Percentiles rank a stretch among this genome's conserved stretches.
phyloP scores from a whole-genome alignment of 2,888 invertebrate species.

The Netelia inedita region DNA sequence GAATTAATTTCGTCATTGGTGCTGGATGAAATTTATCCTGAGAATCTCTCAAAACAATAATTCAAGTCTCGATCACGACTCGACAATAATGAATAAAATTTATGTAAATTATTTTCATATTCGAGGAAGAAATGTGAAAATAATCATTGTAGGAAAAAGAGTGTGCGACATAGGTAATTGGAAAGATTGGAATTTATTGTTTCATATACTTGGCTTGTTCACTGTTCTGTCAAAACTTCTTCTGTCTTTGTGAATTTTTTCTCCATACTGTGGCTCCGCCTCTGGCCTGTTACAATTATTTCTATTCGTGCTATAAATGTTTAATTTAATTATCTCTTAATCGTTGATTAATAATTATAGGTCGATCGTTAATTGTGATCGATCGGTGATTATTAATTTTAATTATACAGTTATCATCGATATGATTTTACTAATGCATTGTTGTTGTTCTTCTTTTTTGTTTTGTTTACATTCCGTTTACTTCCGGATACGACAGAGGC shows the following conservation, averaged over 20 bases:
- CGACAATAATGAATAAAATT: no score
- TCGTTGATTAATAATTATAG: constrained; percentile 22
- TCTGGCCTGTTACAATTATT: constrained; percentile 8
- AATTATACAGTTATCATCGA: constrained; percentile 1
- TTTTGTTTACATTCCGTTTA: constrained; percentile 3
- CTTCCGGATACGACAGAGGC: constrained; percentile 61
- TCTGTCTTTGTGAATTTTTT: constrained; percentile 9
- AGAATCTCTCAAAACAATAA: no score
- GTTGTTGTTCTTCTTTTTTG: background rate
- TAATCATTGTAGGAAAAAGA: no score
- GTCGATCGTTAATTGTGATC: background rate
- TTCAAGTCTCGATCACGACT: no score
- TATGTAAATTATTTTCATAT: no score
- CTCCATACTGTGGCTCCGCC: background rate
- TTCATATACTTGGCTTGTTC: no score
- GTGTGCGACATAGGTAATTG: no score
- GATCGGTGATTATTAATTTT: background rate
- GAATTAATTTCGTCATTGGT: no score
- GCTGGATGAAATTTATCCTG: no score
- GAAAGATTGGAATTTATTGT: no score
- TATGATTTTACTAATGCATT: background rate
- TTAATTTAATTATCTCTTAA: background rate
- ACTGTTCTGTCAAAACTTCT: background rate
- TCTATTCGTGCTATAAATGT: background rate
- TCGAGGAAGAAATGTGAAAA: no score